These are phyloP conservation scores for Agelas oroides DNA, from an alignment of 37 sponge, comb jelly and placozoan genomes.

Conservation along the genomic window DNA sequence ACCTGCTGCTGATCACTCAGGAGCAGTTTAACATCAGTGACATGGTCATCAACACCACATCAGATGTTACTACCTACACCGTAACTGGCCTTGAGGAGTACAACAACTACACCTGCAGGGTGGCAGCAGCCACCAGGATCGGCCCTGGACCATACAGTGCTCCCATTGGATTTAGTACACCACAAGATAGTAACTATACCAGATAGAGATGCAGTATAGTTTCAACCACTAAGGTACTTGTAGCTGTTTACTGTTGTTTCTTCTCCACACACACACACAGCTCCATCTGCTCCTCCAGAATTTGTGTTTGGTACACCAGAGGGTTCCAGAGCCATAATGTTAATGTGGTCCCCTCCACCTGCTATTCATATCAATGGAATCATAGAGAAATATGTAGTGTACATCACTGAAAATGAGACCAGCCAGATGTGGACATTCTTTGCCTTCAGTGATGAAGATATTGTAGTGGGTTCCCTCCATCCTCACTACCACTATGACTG, in stretches of 20 bases:
- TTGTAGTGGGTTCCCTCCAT: constrained; percentile 7
- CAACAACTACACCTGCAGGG: constrained; percentile 8
- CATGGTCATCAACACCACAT: neutral
- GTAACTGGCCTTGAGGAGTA: neutral
- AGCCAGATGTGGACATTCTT: neutral
- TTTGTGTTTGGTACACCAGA: neutral
- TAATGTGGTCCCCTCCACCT: constrained; percentile 21
- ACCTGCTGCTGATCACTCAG: constrained; percentile 2
- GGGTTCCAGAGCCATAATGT: constrained; percentile 13
- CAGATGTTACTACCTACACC: neutral
- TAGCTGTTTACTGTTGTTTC: too few species aligned
- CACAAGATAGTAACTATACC: neutral
- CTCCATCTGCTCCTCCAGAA: constrained; percentile 16
- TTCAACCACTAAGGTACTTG: too few species aligned
- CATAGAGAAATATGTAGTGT: constrained; percentile 19
- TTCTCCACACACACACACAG: neutral
- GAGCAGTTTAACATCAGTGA: neutral
- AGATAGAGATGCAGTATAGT: too few species aligned
- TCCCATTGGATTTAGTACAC: neutral
- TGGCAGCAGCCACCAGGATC: constrained; percentile 4
- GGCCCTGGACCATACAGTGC: constrained; percentile 12
- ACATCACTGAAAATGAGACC: neutral
- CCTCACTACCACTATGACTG: neutral
- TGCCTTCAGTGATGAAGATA: neutral
- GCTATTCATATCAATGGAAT: constrained; percentile 38